Base-by-base conservation (phyloP, 2,113 vertebrate species). In the Xenopus borealis region DNA sequence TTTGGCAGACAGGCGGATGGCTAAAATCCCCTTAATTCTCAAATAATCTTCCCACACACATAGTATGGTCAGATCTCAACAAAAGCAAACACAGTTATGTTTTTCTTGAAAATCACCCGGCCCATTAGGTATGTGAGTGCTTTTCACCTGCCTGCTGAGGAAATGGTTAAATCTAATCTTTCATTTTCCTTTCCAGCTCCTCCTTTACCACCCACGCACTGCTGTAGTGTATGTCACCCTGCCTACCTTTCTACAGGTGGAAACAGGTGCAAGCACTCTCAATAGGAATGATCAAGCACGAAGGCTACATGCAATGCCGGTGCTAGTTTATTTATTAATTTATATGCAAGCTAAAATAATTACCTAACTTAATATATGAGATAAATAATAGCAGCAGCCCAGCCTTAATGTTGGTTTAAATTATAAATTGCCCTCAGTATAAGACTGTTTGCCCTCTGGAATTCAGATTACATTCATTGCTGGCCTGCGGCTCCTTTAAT, bases 91-190 rank as follows among this genome's bases (percentile, higher is more conserved):
- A 63, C 18, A 57, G 68, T 30, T 40, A 0, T 0, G 0, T 55
- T 62, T 55, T 72, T 81, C 83, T 78, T 64, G 79, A 79, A 80
- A 88, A 78, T 27, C 69, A 83, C 80, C 80, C 80, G 80, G 57
- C 74, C 72, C 17, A 0, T 9, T 40, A 78, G 82, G 80, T 71
- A n/a, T 84, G 79, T 74, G 71, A 81, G 72, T 61, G 78, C 52
- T 0, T 19, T 47, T 83, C 40, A 45, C 0, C 1, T 12, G 8
- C 1, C 46, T 64, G 66, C 61, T 58, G 63, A 58, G 27, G 61
- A 78, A 82, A 62, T 20, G 18, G 12, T 78, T 82, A 1, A 0
- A 16, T 57, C 72, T 81, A 74, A 78, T 78, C 71, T 44, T 62
- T 78, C 62, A 71, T 45, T 61, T 27, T 68, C n/a, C 19, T 30